These are phyloP conservation scores for Volucella inflata DNA, from an alignment of 2,888 invertebrate species.

Conservation along the genomic window DNA sequence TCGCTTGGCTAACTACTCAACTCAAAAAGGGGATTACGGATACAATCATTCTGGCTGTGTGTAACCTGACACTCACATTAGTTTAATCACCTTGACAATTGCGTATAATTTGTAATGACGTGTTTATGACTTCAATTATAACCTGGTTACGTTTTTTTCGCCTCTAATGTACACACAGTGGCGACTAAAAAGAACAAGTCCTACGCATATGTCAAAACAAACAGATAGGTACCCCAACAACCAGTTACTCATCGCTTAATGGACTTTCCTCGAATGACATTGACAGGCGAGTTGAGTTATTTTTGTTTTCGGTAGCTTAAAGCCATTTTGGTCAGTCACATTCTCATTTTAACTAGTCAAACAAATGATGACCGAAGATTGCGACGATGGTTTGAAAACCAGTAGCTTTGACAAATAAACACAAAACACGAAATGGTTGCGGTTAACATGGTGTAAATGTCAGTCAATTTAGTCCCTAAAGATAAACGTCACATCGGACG, in stretches of 20 bases:
- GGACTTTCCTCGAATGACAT: conserved; percentile 8
- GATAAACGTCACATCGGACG: no score
- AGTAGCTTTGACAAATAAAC: conserved; percentile 68
- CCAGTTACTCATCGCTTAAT: conserved; percentile 8
- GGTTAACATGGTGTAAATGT: conserved; percentile 16
- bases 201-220: not conserved
- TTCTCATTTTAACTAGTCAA: conserved; percentile 63
- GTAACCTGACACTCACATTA: conserved; percentile 71
- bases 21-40: conserved; percentile 36
- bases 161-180: conserved; percentile 13
- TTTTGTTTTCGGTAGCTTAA: conserved; percentile 51
- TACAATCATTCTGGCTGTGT: not conserved
- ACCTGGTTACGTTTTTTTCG: conserved; percentile 31
- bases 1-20: not conserved
- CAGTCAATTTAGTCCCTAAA: not conserved
- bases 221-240: conserved; percentile 17
- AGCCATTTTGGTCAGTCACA: conserved; percentile 45
- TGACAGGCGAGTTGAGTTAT: not conserved
- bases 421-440: conserved; percentile 32
- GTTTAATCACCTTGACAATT: conserved; percentile 69
- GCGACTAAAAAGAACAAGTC: conserved; percentile 7
- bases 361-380: conserved; percentile 22
- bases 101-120: conserved; percentile 64
- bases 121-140: conserved; percentile 58
- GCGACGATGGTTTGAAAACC: conserved; percentile 39